A percentile compares a stretch with the other conserved stretches of the same genome.
Evolutionary conservation across 92 coral and sea anemone species (phyloP).

Genomic region (Paramuricea clavata): DNA sequence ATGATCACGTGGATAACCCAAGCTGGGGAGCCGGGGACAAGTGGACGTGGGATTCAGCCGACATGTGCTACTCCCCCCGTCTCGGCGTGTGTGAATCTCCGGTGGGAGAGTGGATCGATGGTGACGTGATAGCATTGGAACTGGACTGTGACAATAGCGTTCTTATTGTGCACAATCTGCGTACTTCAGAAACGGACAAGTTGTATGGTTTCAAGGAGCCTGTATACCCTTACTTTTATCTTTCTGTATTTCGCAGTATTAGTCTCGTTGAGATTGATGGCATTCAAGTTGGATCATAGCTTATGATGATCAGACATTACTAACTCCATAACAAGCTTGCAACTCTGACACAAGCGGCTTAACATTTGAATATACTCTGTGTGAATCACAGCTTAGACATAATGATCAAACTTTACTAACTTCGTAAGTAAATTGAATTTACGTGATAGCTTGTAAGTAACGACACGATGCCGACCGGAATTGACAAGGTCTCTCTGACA

Average conservation of each 20-base stretch:
- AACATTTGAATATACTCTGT: too few species aligned
- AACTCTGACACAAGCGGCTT: too few species aligned
- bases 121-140: constrained; percentile 42
- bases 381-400: not conserved
- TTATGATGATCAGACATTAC: not conserved
- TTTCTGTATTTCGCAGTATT: constrained; percentile 45
- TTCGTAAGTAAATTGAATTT: too few species aligned
- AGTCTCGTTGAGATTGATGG: constrained; percentile 38
- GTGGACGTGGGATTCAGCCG: constrained; percentile 58
- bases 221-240: constrained; percentile 46
- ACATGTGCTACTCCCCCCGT: constrained; percentile 49
- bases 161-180: constrained; percentile 36
- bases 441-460: too few species aligned
- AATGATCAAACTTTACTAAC: not conserved
- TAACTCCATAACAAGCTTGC: not conserved
- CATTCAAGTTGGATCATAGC: constrained; percentile 27
- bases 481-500: too few species aligned
- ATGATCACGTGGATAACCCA: constrained; percentile 44
- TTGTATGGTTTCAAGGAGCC: constrained; percentile 46
- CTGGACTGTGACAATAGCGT: constrained; percentile 47
- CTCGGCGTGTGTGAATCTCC: constrained; percentile 52
- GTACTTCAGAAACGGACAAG: constrained; percentile 44
- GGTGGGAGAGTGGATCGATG: constrained; percentile 54
- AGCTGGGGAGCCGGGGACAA: constrained; percentile 56
- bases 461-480: too few species aligned